A percentile compares a stretch with the other conserved stretches of the same genome.
Evolutionary conservation across 2,113 vertebrate species (phyloP).

Genomic region (Colius striatus): DNA sequence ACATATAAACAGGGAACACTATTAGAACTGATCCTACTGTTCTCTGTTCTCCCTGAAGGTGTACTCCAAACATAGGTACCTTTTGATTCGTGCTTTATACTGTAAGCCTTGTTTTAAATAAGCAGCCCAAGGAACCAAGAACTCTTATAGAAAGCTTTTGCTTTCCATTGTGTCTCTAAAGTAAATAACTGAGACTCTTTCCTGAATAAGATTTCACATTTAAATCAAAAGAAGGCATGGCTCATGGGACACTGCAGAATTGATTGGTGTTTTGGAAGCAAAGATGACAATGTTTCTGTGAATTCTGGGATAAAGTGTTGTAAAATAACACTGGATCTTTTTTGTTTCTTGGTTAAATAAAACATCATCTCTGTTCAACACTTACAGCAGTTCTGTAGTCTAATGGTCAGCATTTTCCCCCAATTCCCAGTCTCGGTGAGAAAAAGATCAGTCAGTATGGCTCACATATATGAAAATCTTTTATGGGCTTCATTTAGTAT

Average conservation of each 20-base stretch:
- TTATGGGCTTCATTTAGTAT: background rate
- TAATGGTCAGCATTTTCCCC: background rate
- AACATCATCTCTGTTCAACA: background rate
- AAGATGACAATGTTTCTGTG: background rate
- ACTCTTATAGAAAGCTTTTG: background rate
- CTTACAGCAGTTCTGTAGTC: background rate
- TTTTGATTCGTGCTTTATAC: background rate
- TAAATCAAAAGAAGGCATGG: background rate
- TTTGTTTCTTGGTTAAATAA: background rate
- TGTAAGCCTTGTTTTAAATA: background rate
- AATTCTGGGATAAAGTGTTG: background rate
- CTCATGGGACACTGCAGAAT: background rate
- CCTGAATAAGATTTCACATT: background rate
- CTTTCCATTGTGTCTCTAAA: background rate
- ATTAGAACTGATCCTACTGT: background rate
- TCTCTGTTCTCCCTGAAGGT: background rate
- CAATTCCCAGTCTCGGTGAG: background rate
- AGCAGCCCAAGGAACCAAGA: background rate
- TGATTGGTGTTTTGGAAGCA: background rate
- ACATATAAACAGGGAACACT: background rate
- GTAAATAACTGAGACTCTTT: background rate
- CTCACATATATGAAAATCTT: background rate
- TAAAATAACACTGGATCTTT: background rate
- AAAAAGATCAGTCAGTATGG: background rate
- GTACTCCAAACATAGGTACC: background rate